A percentile compares a stretch with the other conserved stretches of the same genome.
Evolutionary conservation across 2,797 vertebrate genomes (phyloP).

Genomic region (Coluber constrictor): DNA sequence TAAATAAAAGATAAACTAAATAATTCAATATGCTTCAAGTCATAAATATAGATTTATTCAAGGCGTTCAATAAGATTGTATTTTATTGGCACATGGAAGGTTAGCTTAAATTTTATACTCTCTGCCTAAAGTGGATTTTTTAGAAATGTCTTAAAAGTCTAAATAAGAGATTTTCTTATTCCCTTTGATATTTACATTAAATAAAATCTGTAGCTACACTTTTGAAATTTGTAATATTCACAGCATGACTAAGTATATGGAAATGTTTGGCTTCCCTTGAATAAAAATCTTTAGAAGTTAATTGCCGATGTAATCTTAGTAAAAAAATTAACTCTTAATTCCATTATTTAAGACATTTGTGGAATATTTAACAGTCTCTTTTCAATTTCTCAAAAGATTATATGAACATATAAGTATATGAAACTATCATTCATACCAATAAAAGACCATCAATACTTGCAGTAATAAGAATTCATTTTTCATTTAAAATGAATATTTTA

Average conservation of each 20-base stretch:
- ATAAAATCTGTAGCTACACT: not conserved
- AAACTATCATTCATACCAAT: not conserved
- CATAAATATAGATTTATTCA: not conserved
- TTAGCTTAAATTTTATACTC: not conserved
- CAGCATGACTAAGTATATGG: not conserved
- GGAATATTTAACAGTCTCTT: not conserved
- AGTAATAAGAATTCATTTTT: not conserved
- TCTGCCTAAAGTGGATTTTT: not conserved
- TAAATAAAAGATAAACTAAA: not conserved
- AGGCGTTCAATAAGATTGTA: not conserved
- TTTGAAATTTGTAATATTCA: not conserved
- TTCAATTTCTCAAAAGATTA: not conserved
- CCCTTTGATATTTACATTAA: not conserved
- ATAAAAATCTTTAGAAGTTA: not conserved
- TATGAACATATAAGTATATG: not conserved
- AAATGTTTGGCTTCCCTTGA: not conserved
- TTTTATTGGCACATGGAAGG: too few relatives aligned
- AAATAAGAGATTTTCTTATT: not conserved
- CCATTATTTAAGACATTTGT: not conserved
- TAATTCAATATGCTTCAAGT: not conserved
- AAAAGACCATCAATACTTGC: not conserved
- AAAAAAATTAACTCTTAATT: not conserved
- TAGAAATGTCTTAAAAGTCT: not conserved
- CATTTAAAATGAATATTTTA: not conserved
- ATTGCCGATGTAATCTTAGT: not conserved